Percentiles rank a stretch among this genome's conserved stretches.
phyloP scores from a whole-genome alignment of 2,113 vertebrate genomes.

The Equus quagga region DNA sequence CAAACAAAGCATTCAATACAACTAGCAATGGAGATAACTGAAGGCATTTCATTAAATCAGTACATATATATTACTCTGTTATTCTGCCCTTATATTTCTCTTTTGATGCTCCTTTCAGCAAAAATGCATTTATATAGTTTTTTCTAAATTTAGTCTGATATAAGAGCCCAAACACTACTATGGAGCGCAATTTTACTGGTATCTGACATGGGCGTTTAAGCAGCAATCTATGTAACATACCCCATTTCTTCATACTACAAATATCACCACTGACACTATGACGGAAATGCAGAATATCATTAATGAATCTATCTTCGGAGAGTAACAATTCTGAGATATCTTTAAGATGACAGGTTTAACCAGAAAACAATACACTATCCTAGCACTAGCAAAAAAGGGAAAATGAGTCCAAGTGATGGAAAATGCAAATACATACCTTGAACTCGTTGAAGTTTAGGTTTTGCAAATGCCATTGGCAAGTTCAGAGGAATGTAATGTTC shows the following conservation, averaged over 20 bases:
- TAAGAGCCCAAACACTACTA: constrained; percentile 33
- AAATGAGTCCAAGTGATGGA: constrained; percentile 16
- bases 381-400: constrained; percentile 48
- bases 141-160: constrained; percentile 43
- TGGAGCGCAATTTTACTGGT: constrained; percentile 35
- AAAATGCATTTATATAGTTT: constrained; percentile 2
- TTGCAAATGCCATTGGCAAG: constrained; percentile 96
- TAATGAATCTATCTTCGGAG: not conserved
- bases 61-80: constrained; percentile 48
- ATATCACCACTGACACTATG: not conserved
- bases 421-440: constrained; percentile 90
- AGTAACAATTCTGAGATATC: constrained; percentile 54
- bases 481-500: constrained; percentile 99
- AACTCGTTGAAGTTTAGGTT: constrained; percentile 94
- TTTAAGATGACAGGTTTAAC: constrained; percentile 1
- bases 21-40: constrained; percentile 77
- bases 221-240: constrained; percentile 20
- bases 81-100: constrained; percentile 51
- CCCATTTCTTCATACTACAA: not conserved
- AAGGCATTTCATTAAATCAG: constrained; percentile 50
- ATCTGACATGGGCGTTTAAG: constrained; percentile 52
- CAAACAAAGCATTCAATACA: constrained; percentile 86
- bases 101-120: constrained; percentile 44
- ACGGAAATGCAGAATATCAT: constrained; percentile 40
- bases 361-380: constrained; percentile 60